Evolutionary conservation across 2,888 invertebrate species (phyloP), one percentile per base, ranked within the genome.

Genomic region (Amiota communis): DNA sequence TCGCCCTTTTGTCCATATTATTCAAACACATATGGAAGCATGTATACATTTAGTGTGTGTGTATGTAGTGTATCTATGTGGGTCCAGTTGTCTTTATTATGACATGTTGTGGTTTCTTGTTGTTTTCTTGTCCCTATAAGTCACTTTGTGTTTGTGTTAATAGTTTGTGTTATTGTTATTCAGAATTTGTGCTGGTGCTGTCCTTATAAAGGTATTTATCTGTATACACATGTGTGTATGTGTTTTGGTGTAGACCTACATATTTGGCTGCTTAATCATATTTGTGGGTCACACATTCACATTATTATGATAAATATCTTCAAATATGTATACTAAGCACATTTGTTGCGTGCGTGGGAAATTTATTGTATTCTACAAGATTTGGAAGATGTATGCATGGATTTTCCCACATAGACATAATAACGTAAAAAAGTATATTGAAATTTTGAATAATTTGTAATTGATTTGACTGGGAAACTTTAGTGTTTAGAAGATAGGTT

Each of bases 51-150:
- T 10, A 36, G 65, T 9, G 17, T 46, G 10, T 53, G 3, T 15
- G 49, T 8, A 51, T 23, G 49, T 46, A 8, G 48, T 20, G 51
- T 15, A 53, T 51, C 20, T 68, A 23, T 23, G 15, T 59, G 20
- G 15, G 59, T 17, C 36, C 36, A 36, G 51, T 56, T 17, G 47
- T 48, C 57, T 72, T 81, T 85, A 85, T 83, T 86, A 84, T 83
- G 86, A 83, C 86, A 84, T 84, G 86, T 83, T 86, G 85, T 77
- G 83, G 83, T 78, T 78, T 84, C 12, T 78, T 72, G 70, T 72
- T 68, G 76, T 59, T 70, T 57, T 74, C 67, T 20, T 65, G 75
- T 69, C 13, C 70, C 70, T 75, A 81, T 81, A 82, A 83, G 77
- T 80, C 85, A 76, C 73, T 72, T 70, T 77, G 75, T 77, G 56